Conservation (phyloP, 2,113 vertebrate species). For the Baryphthengus martii region DNA sequence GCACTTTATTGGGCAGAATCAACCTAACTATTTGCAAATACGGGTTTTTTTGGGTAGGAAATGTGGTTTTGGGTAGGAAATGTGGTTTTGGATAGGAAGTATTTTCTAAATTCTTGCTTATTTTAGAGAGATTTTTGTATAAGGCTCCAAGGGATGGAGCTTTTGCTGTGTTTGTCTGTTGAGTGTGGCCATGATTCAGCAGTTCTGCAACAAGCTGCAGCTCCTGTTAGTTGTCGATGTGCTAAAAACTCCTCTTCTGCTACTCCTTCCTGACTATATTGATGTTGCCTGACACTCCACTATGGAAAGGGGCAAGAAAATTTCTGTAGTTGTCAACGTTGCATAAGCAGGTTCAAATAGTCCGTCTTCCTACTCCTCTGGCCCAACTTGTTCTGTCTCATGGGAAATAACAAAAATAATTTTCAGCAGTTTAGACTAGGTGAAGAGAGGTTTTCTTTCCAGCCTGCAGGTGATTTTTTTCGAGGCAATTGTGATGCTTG, state of each 20-base stretch:
- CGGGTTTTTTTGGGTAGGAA: background rate
- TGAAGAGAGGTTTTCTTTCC: background rate
- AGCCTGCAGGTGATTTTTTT: background rate
- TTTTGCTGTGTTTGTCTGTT: background rate
- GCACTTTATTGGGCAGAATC: background rate
- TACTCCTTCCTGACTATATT: background rate
- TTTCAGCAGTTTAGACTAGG: background rate
- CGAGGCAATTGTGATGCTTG: background rate
- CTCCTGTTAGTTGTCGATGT: background rate
- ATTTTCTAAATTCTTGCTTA: background rate
- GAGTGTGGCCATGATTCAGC: background rate
- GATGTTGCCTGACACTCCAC: background rate
- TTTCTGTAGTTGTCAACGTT: background rate
- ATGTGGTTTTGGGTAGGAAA: too few species aligned
- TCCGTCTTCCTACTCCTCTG: background rate
- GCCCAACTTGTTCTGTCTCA: background rate
- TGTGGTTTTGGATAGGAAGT: background rate
- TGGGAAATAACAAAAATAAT: background rate
- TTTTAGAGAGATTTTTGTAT: background rate
- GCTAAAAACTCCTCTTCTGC: background rate
- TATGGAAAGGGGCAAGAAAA: background rate
- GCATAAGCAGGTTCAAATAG: background rate
- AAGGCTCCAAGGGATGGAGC: background rate
- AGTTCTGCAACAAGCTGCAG: background rate
- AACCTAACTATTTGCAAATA: background rate